These are phyloP conservation scores for Amblyopsis hoosieri DNA, from an alignment of 2,797 vertebrate genomes.

Conservation along the genomic window DNA sequence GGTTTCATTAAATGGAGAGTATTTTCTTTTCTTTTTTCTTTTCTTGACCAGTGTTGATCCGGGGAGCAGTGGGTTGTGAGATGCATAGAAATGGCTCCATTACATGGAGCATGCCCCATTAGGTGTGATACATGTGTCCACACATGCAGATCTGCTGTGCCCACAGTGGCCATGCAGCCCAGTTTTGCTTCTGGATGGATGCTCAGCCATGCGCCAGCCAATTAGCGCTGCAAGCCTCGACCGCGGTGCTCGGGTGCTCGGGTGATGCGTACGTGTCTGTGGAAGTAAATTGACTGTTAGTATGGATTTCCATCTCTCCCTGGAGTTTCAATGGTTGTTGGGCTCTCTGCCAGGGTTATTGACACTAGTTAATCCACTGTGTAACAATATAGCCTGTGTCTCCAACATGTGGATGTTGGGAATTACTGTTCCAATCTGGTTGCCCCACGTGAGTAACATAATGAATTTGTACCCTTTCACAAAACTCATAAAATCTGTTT, in stretches of 20 bases:
- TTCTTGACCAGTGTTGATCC: constrained; percentile 34
- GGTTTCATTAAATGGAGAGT: constrained; percentile 4
- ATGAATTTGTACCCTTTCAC: background rate
- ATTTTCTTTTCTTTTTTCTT: constrained; percentile 11
- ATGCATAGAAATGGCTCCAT: constrained; percentile 12
- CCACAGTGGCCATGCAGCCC: constrained; percentile 31
- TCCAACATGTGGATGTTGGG: constrained; percentile 36
- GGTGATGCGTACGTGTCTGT: constrained; percentile 52
- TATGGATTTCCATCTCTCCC: constrained; percentile 63
- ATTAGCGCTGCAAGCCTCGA: constrained; percentile 59
- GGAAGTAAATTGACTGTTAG: constrained; percentile 66
- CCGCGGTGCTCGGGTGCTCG: constrained; percentile 30
- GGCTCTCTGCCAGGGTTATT: constrained; percentile 55
- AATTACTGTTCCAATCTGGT: constrained; percentile 39
- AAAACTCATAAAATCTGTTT: constrained; percentile 1
- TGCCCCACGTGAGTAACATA: background rate
- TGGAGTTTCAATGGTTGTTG: constrained; percentile 39
- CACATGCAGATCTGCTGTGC: constrained; percentile 15
- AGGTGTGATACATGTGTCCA: constrained; percentile 7
- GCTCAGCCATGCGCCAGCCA: constrained; percentile 57
- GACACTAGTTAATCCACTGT: constrained; percentile 52
- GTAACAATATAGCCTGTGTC: constrained; percentile 36
- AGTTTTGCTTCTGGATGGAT: constrained; percentile 44
- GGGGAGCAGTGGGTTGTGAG: background rate
- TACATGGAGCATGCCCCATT: background rate